Base-by-base conservation (phyloP, 2,888 invertebrate genomes). In the Caenorhabditis parvicauda region DNA sequence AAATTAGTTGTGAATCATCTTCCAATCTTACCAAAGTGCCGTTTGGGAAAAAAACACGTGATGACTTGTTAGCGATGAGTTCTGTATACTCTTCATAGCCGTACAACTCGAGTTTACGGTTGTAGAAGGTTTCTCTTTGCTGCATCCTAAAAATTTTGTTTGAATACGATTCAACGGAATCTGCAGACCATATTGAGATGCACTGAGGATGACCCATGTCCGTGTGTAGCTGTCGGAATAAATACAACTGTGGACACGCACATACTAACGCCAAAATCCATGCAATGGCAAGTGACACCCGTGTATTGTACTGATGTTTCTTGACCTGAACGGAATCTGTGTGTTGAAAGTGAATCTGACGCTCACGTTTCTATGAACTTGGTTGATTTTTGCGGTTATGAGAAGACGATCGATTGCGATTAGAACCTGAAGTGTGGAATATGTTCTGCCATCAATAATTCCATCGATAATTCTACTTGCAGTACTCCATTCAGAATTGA, bases 391-490 rank as follows among this genome's bases (percentile, higher is more conserved):
- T 0, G 68, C 65, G 28, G 70, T 69, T 21, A 70, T 64, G 28
- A 65, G 54, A 3, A 72, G 53, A 14, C 72, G 64, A 64, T 72
- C 72, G 14, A 65, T 59, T n/a, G 72, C 70, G 17, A 72, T 64
- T 7, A 72, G 29, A n/a, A 67, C 69, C 62, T 62, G 54, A 32
- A 59, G 38, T 2, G n/a, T n/a, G n/a, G n/a, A n/a, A n/a, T n/a
- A n/a, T n/a, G n/a, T n/a, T n/a, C n/a, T n/a, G n/a, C n/a, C n/a
- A n/a, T n/a, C n/a, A n/a, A n/a, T n/a, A n/a, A n/a, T n/a, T n/a
- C n/a, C n/a, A n/a, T n/a, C n/a, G n/a, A n/a, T n/a, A n/a, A n/a
- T n/a, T n/a, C n/a, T n/a, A n/a, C n/a, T n/a, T n/a, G n/a, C n/a
- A n/a, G n/a, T n/a, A n/a, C n/a, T n/a, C n/a, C n/a, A n/a, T n/a